Evolutionary conservation across 2,797 vertebrate genomes (phyloP).

Genomic region (Channa striata): DNA sequence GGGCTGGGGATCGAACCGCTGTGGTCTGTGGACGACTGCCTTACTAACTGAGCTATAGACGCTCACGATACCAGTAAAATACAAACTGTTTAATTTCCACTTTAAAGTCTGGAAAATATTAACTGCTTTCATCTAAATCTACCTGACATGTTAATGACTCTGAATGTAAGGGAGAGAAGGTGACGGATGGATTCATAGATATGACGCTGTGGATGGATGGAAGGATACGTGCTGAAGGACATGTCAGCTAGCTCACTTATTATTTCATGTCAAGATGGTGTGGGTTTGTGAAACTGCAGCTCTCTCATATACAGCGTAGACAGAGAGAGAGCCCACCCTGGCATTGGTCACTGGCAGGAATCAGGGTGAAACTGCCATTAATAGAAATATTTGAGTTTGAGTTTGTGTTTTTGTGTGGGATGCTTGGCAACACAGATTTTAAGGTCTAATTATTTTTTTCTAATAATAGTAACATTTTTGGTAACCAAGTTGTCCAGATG

Average conservation of each 20-base stretch:
- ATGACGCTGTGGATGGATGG: neutral
- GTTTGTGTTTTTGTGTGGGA: neutral
- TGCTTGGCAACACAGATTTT: neutral
- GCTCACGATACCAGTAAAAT: no score
- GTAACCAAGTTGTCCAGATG: neutral
- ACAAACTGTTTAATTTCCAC: no score
- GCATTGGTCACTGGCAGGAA: neutral
- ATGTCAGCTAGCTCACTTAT: no score
- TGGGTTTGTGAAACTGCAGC: no score
- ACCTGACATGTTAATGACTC: neutral
- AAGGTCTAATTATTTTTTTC: neutral
- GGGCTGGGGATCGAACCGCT: no score
- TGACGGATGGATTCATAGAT: neutral
- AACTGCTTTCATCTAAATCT: neutral
- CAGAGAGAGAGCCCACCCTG: no score
- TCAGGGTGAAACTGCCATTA: constrained; percentile 4
- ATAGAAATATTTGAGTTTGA: neutral
- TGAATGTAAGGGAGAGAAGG: neutral
- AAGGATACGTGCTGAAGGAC: neutral
- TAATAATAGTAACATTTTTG: constrained; percentile 13
- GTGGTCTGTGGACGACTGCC: no score
- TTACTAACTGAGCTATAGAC: no score
- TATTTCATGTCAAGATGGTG: no score
- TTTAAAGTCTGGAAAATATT: no score
- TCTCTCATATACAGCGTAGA: neutral